These are phyloP conservation scores for Standfussiana lucernea DNA, from an alignment of 2,888 invertebrate species.

Conservation along the genomic window DNA sequence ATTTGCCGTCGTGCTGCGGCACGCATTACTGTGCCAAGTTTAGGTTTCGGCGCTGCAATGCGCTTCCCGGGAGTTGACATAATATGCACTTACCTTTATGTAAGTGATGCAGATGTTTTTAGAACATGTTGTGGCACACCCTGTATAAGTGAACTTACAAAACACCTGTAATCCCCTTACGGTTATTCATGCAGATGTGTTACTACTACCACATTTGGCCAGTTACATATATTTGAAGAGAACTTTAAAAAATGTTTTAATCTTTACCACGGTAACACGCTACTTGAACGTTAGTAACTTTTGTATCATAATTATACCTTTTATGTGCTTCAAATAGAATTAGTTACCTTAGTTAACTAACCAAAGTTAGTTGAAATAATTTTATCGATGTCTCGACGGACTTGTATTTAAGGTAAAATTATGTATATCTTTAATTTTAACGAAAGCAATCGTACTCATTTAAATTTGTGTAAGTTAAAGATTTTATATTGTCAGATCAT, in stretches of 20 bases:
- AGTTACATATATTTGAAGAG: background rate
- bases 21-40: slow-evolving; percentile 54
- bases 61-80: slow-evolving; percentile 37
- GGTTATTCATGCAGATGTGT: background rate
- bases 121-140: background rate
- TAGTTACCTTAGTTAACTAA: slow-evolving; percentile 60
- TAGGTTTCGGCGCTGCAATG: slow-evolving; percentile 48
- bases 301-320: slow-evolving; percentile 46
- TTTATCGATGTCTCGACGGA: slow-evolving; percentile 49
- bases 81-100: slow-evolving; percentile 41
- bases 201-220: background rate
- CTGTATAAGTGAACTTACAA: background rate
- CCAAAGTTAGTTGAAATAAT: slow-evolving; percentile 59
- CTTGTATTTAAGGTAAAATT: slow-evolving; percentile 49
- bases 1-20: slow-evolving; percentile 21
- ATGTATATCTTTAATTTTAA: slow-evolving; percentile 65
- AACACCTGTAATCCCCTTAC: background rate
- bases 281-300: slow-evolving; percentile 37
- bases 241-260: background rate
- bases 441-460: slow-evolving; percentile 70
- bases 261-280: slow-evolving; percentile 57
- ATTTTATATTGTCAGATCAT: slow-evolving; percentile 62
- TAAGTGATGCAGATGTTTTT: background rate
- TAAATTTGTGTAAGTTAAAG: slow-evolving; percentile 60
- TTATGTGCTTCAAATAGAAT: slow-evolving; percentile 58